Base-by-base conservation (phyloP, 2,113 vertebrate genomes). In the Stigmatopora argus region DNA sequence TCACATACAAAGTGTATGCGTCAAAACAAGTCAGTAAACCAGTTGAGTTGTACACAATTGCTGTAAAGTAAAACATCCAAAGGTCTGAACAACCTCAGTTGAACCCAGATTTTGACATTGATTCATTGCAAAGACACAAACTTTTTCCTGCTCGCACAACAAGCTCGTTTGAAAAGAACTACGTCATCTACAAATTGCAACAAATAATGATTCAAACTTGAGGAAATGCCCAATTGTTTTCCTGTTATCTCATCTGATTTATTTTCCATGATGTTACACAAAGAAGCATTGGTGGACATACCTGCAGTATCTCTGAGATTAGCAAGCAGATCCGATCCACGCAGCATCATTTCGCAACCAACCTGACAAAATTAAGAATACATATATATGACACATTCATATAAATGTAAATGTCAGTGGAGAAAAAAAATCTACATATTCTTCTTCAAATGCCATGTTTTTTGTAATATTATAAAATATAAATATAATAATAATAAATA, bases 1-100 rank as follows among this genome's bases (percentile, higher is more conserved):
- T 74, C 60, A 73, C 79, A 76, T 92, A 98, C 64, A 92, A 83
- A 34, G 1, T 78, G 75, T 95, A 94, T 35, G 94, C 80, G 78
- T 96, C 87, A 0, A 89, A 96, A 41, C 96, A 98, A 4, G 9
- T 4, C 69, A 67, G 62, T 34, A 0, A 1, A 19, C 78, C 94
- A 0, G 92, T 93, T 0, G 93, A 74, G 75, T 98, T 97, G 85
- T 98, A 98, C 17, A 97, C 83, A n/a, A 98, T 89, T 5, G 90
- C 96, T 97, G 73, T 18, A 73, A 21, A 69, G 41, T 0, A 18
- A 46, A 57, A 7, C 13, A 7, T 3, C 4, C 12, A 8, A 38
- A 64, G 57, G 13, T 47, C 18, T 46, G 26, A 19, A 34, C 18
- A 31, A 17, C 31, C 26, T 11, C 35, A 62, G 23, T 62, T 47